phyloP scores from a whole-genome alignment of 2,888 invertebrate genomes.

The Sisyra nigra region DNA sequence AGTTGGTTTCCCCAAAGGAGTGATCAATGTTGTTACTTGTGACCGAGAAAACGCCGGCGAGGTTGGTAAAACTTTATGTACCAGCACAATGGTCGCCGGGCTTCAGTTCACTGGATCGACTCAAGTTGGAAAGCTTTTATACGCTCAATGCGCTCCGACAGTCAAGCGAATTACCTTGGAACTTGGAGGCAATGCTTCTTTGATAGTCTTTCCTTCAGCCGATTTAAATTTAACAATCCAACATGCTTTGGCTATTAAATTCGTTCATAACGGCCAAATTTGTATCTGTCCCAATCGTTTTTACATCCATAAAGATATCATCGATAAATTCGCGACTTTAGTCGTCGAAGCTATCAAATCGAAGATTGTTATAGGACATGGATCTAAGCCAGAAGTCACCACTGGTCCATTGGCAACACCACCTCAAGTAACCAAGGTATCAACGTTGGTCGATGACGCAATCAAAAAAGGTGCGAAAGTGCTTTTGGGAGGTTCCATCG shows the following conservation, averaged over 20 bases:
- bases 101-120: conserved; percentile 89
- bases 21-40: background rate
- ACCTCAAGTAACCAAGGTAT: conserved; percentile 61
- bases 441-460: conserved; percentile 63
- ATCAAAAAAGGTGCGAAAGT: conserved; percentile 58
- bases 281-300: conserved; percentile 85
- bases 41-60: conserved; percentile 37
- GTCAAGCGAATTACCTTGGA: conserved; percentile 76
- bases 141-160: conserved; percentile 60
- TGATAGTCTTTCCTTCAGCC: conserved; percentile 81
- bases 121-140: conserved; percentile 65
- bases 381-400: conserved; percentile 39
- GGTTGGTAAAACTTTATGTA: conserved; percentile 71
- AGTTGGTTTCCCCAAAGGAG: background rate
- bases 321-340: conserved; percentile 48
- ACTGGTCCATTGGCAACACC: conserved; percentile 79
- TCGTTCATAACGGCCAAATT: conserved; percentile 83
- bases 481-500: conserved; percentile 50
- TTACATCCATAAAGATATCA: conserved; percentile 57
- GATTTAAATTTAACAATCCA: conserved; percentile 62
- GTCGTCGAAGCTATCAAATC: conserved; percentile 52
- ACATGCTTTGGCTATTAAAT: conserved; percentile 79
- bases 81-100: conserved; percentile 57
- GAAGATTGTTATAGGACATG: too few species aligned
- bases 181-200: conserved; percentile 89